phyloP scores from a whole-genome alignment of 2,888 invertebrate genomes.

The Altica lythri region DNA sequence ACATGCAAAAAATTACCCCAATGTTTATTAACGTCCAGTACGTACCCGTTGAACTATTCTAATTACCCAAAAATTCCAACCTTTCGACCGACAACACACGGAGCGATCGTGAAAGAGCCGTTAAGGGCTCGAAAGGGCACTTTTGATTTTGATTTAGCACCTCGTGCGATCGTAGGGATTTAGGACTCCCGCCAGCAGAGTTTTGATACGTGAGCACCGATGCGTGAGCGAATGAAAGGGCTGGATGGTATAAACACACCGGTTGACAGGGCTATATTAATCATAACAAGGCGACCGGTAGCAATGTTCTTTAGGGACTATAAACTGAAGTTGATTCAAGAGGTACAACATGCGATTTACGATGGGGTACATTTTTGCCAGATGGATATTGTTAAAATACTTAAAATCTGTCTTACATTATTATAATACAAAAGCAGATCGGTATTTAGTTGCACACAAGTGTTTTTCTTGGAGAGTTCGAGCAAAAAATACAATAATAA shows the following conservation, averaged over 20 bases:
- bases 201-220: conserved; percentile 58
- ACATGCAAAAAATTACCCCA: conserved; percentile 1
- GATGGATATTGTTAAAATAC: too few relatives aligned
- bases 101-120: conserved; percentile 32
- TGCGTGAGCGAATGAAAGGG: conserved; percentile 55
- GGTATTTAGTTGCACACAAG: too few relatives aligned
- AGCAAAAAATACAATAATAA: too few relatives aligned
- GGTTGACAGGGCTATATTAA: conserved; percentile 52
- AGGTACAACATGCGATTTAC: too few relatives aligned
- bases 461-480: too few relatives aligned
- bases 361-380: too few relatives aligned
- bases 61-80: conserved; percentile 31
- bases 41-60: neutral
- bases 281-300: conserved; percentile 52
- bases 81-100: conserved; percentile 35
- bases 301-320: too few relatives aligned
- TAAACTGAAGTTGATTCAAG: too few relatives aligned
- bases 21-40: neutral
- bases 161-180: conserved; percentile 39
- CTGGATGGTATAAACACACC: conserved; percentile 53
- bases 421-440: too few relatives aligned
- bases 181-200: conserved; percentile 53
- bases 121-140: conserved; percentile 26
- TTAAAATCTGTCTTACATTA: too few relatives aligned
- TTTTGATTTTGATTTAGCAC: conserved; percentile 36